Percentiles rank a stretch among this genome's conserved stretches.
Conservation (phyloP, 2,888 invertebrate genomes). For the Diachrysia chrysitis region DNA sequence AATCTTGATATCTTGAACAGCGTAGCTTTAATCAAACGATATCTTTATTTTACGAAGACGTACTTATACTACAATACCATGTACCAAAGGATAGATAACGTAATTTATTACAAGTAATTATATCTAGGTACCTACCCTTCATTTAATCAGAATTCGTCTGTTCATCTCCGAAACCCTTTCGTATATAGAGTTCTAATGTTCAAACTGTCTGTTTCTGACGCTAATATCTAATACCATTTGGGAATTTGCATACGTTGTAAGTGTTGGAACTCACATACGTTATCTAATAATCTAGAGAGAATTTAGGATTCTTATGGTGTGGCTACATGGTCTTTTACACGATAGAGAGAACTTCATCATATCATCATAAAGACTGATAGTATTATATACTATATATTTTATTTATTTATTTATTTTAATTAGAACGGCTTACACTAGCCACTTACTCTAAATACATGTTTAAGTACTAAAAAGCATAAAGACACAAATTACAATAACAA, state of each 20-base stretch:
- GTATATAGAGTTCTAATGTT: conserved; percentile 23
- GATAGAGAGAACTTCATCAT: neutral
- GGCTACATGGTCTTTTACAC: neutral
- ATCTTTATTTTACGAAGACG: no score
- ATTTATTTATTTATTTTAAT: no score
- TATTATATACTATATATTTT: no score
- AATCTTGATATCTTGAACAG: no score
- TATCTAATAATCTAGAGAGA: conserved; percentile 15
- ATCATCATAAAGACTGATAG: no score
- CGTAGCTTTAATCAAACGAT: no score
- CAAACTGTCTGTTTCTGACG: conserved; percentile 49
- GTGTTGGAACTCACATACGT: conserved; percentile 25
- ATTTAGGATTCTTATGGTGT: neutral
- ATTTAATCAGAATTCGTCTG: neutral
- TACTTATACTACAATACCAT: no score
- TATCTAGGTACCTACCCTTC: neutral
- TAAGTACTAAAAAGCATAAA: no score
- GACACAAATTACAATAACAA: no score
- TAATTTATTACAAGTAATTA: neutral
- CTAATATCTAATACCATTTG: conserved; percentile 46
- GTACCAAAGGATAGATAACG: no score
- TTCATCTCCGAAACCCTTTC: conserved; percentile 13
- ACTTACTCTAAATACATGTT: no score
- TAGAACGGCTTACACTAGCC: no score
- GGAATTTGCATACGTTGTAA: conserved; percentile 36